A percentile compares a stretch with the other conserved stretches of the same genome.
These are phyloP conservation scores for Nesidiocoris tenuis DNA, from an alignment of 2,888 invertebrate species.

Conservation along the genomic window DNA sequence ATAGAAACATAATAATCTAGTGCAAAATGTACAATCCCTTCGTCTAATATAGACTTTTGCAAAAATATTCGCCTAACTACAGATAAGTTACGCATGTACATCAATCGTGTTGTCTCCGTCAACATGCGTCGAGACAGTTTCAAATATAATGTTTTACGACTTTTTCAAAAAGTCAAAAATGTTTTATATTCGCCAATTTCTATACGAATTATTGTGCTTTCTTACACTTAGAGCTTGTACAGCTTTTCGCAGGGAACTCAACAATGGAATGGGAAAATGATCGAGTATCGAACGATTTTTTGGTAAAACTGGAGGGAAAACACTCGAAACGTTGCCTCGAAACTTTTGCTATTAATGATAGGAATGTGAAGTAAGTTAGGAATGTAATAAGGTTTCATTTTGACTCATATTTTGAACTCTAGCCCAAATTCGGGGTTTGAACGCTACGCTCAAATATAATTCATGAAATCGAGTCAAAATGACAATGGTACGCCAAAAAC, in stretches of 20 bases:
- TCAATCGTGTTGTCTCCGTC: too few species aligned
- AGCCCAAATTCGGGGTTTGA: too few species aligned
- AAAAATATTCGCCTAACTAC: constrained; percentile 9
- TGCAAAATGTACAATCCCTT: constrained; percentile 28
- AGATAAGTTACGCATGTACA: constrained; percentile 38
- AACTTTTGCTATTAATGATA: too few species aligned
- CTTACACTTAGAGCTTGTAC: constrained; percentile 37
- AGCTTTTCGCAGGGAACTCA: constrained; percentile 26
- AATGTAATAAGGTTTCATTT: too few species aligned
- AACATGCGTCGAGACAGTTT: constrained; percentile 13
- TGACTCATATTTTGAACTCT: too few species aligned
- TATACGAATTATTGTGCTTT: not conserved
- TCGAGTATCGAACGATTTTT: not conserved
- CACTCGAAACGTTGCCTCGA: too few species aligned
- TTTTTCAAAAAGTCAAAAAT: constrained; percentile 15
- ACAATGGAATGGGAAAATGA: not conserved
- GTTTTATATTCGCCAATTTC: not conserved
- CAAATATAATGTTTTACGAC: constrained; percentile 44
- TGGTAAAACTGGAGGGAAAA: too few species aligned
- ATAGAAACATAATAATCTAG: constrained; percentile 32
- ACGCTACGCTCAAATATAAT: too few species aligned
- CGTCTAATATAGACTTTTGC: constrained; percentile 48
- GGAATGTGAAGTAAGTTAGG: too few species aligned
- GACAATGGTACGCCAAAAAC: too few species aligned
- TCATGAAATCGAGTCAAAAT: too few species aligned